Conservation (phyloP, 2,888 invertebrate species). For the Craniophora ligustri region DNA sequence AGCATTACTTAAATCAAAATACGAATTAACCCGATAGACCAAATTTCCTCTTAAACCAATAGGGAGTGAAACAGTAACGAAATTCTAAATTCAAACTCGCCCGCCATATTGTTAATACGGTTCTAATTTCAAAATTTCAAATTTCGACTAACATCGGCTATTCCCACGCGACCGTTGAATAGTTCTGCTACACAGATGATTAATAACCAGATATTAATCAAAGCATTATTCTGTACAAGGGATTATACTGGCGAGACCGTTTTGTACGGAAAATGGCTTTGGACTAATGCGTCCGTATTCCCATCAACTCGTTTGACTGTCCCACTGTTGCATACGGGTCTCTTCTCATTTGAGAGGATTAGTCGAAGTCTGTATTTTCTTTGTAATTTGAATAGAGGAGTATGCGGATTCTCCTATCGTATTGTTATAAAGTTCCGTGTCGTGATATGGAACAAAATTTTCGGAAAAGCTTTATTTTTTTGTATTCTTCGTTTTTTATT, state of each 20-base stretch:
- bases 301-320: too few species aligned
- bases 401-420: too few species aligned
- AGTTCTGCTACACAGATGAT: slow-evolving; percentile 79
- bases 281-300: slow-evolving; percentile 18
- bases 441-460: too few species aligned
- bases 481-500: too few species aligned
- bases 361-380: too few species aligned
- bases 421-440: too few species aligned
- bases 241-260: slow-evolving; percentile 36
- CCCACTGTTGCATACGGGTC: too few species aligned
- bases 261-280: slow-evolving; percentile 33
- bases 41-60: slow-evolving; percentile 40
- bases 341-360: too few species aligned
- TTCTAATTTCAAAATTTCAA: slow-evolving; percentile 78
- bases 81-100: slow-evolving; percentile 63
- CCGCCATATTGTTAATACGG: slow-evolving; percentile 74
- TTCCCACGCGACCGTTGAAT: slow-evolving; percentile 78
- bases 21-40: slow-evolving; percentile 43
- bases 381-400: too few species aligned
- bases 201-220: slow-evolving; percentile 81
- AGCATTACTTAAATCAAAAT: slow-evolving; percentile 30
- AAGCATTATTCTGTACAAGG: slow-evolving; percentile 68
- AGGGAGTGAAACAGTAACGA: slow-evolving; percentile 53
- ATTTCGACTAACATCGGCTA: slow-evolving; percentile 75
- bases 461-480: too few species aligned